Evolutionary conservation across 2,888 invertebrate genomes (phyloP).

Genomic region (Noctua janthe): DNA sequence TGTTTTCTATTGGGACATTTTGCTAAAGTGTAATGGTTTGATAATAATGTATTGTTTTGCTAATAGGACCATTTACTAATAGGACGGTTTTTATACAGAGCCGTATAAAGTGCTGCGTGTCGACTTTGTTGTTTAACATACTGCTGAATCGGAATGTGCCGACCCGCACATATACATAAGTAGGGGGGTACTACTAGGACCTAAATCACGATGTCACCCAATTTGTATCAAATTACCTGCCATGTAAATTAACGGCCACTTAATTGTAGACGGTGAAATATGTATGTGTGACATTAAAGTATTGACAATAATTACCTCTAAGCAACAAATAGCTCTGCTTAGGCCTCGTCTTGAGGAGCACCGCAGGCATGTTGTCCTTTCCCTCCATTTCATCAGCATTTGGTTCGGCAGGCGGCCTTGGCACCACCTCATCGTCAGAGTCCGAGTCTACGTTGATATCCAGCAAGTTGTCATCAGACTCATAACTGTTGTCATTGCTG

Average conservation of each 20-base stretch:
- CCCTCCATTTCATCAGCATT: slow-evolving; percentile 71
- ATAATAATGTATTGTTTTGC: too few relatives aligned
- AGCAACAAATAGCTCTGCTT: slow-evolving; percentile 93
- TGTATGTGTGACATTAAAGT: neutral
- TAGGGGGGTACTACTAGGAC: too few relatives aligned
- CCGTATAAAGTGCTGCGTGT: neutral
- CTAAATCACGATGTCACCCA: neutral
- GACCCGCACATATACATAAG: neutral
- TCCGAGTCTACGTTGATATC: slow-evolving; percentile 75
- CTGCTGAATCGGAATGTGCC: neutral
- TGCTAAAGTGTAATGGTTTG: too few relatives aligned
- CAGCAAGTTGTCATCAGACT: slow-evolving; percentile 72
- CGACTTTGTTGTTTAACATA: neutral
- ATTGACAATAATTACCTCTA: slow-evolving; percentile 75
- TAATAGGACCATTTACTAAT: too few relatives aligned
- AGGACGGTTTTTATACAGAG: too few relatives aligned
- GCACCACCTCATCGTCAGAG: slow-evolving; percentile 76
- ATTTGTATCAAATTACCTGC: neutral
- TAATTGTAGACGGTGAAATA: neutral
- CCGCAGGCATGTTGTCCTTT: slow-evolving; percentile 79
- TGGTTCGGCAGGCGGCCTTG: slow-evolving; percentile 53
- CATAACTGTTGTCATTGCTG: slow-evolving; percentile 71
- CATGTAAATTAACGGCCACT: neutral
- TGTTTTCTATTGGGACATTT: too few relatives aligned
- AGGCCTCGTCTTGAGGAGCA: slow-evolving; percentile 91